Evolutionary conservation across 2,888 invertebrate genomes (phyloP).

Genomic region (Agelastica alni): DNA sequence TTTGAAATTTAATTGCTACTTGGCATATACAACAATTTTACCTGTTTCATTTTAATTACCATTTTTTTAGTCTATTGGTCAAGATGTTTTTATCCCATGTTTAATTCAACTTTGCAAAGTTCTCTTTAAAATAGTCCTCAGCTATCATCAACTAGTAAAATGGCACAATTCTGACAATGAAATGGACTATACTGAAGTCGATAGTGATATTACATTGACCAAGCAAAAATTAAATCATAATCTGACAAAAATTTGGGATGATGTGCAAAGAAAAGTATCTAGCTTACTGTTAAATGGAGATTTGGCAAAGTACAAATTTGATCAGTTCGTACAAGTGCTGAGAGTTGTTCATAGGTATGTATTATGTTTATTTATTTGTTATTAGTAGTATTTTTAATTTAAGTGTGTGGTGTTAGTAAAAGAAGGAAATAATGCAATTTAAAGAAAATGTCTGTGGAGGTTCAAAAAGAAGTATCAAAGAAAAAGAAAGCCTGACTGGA

Average conservation of each 20-base stretch:
- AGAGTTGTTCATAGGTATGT: slow-evolving; percentile 77
- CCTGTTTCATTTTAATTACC: too few species aligned
- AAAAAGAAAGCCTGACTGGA: too few species aligned
- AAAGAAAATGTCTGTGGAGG: too few species aligned
- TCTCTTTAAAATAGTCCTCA: slow-evolving; percentile 78
- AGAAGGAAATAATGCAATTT: too few species aligned
- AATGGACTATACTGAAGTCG: slow-evolving; percentile 34
- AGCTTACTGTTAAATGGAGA: slow-evolving; percentile 79
- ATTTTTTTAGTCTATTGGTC: slow-evolving; percentile 59
- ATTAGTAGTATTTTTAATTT: too few species aligned
- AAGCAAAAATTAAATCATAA: slow-evolving; percentile 89
- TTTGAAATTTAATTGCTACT: too few species aligned
- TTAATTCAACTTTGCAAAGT: slow-evolving; percentile 85
- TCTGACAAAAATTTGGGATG: slow-evolving; percentile 86
- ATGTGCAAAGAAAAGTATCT: slow-evolving; percentile 89
- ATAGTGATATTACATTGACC: slow-evolving; percentile 67
- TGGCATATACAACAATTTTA: too few species aligned
- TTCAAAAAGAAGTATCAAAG: too few species aligned
- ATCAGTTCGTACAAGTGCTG: slow-evolving; percentile 90
- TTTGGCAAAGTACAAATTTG: slow-evolving; percentile 86
- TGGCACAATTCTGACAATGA: slow-evolving; percentile 71
- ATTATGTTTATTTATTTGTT: too few species aligned
- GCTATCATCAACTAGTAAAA: slow-evolving; percentile 75
- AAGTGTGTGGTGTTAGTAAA: too few species aligned
- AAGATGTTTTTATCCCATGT: slow-evolving; percentile 72